Base-by-base conservation (phyloP, 2,113 vertebrate genomes). In the Perca fluviatilis region DNA sequence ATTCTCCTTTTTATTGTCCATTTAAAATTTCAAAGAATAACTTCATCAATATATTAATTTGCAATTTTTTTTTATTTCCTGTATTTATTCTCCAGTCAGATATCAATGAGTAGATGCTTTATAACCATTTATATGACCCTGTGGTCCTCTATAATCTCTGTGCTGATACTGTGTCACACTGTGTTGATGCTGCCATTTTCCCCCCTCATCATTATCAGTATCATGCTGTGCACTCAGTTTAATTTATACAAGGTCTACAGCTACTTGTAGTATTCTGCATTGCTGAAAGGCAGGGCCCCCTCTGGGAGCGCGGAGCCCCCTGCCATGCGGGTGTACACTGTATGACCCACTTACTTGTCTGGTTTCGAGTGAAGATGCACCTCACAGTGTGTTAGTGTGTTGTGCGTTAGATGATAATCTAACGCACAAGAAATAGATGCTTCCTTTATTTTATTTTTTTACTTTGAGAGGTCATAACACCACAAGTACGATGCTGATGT, bases 321-420 rank as follows among this genome's bases (percentile, higher is more conserved):
- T 74, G 74, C 77, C 8, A 40, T 5, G 64, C 4, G 15, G 43
- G 47, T 14, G 68, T 51, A 4, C 23, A 43, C 43, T 68, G 54
- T 46, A 50, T 81, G 74, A 85, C 81, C 62, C 67, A 74, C 81
- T 79, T 58, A 18, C 73, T 60, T 3, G 19, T 66, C 79, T 56
- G n/a, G 51, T 51, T 87, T 76, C 0, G 3, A 56, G 64, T 72
- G 33, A 23, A 25, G 74, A 57, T 56, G 27, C 53, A 16, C 61
- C 71, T 82, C 47, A 6, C 27, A 27, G 25, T 25, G 25, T 25
- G 25, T 25, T 25, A 25, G 25, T 36, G 18, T 73, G 63, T 66
- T 86, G 3, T 27, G 58, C 70, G 73, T 79, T 77, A 54, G 70
- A 25, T 25, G 25, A 25, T 25, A 25, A 25, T 25, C 25, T 25